Evolutionary conservation across 2,797 vertebrate genomes (phyloP).

Genomic region (Phoxinus dragarum): DNA sequence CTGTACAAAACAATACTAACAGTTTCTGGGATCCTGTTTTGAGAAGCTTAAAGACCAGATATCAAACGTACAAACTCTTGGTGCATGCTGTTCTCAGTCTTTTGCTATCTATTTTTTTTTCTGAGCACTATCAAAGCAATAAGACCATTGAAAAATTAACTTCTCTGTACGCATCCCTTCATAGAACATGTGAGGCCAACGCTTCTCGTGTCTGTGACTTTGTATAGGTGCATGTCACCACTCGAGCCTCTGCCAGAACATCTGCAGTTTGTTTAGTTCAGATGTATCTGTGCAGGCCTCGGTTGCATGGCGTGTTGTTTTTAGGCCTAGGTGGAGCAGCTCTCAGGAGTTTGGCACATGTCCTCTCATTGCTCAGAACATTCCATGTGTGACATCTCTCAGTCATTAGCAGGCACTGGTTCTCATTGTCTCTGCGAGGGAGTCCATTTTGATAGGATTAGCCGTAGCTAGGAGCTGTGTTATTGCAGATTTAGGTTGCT

Average conservation of each 20-base stretch:
- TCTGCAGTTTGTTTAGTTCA: conserved; percentile 81
- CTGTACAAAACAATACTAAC: too few relatives aligned
- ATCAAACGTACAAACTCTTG: background rate
- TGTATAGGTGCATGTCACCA: conserved; percentile 78
- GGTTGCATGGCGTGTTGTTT: conserved; percentile 77
- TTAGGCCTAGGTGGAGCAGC: conserved; percentile 80
- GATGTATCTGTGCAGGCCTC: conserved; percentile 77
- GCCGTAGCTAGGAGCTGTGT: conserved; percentile 75
- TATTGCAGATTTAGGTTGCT: conserved; percentile 79
- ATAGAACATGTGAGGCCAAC: conserved; percentile 72
- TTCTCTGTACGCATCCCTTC: conserved; percentile 70
- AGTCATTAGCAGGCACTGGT: conserved; percentile 72
- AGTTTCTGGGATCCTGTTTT: background rate
- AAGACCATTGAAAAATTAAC: conserved; percentile 54
- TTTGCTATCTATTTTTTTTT: background rate
- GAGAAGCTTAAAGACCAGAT: background rate
- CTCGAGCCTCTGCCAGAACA: conserved; percentile 76
- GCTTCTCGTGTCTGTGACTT: conserved; percentile 72
- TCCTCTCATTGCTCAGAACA: conserved; percentile 70
- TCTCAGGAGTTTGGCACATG: conserved; percentile 62
- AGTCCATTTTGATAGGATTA: conserved; percentile 86
- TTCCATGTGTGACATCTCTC: conserved; percentile 77
- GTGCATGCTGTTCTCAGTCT: background rate
- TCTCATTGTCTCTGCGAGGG: conserved; percentile 77
- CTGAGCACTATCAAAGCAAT: background rate